Evolutionary conservation across 2,888 invertebrate species (phyloP).

Genomic region (Macroteleia sp.): DNA sequence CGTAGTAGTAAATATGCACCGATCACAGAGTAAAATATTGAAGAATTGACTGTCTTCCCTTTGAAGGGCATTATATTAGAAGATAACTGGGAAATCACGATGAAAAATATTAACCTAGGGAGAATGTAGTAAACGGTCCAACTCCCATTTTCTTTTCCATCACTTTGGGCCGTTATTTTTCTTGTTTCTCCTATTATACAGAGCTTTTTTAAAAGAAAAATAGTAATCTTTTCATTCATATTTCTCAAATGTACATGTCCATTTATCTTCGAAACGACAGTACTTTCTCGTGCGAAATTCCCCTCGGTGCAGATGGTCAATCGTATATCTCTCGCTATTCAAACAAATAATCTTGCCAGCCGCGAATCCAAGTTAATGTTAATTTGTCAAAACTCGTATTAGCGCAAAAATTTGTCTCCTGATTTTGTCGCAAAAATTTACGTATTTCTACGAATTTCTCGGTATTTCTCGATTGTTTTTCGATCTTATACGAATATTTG

Average conservation of each 20-base stretch:
- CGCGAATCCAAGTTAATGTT: neutral
- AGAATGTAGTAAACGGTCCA: slow-evolving; percentile 26
- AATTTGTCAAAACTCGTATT: neutral
- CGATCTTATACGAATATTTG: too few relatives aligned
- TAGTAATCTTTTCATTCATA: slow-evolving; percentile 54
- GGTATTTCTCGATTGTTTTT: too few relatives aligned
- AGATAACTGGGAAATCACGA: slow-evolving; percentile 15
- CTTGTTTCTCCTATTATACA: slow-evolving; percentile 31
- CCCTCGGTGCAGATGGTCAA: slow-evolving; percentile 24
- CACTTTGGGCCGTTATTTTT: slow-evolving; percentile 33
- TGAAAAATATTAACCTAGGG: slow-evolving; percentile 43
- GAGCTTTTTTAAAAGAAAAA: slow-evolving; percentile 46
- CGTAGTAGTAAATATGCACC: too few relatives aligned
- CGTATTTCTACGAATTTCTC: too few relatives aligned
- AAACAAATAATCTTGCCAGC: slow-evolving; percentile 29
- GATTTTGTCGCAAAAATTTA: too few relatives aligned
- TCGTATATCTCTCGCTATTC: slow-evolving; percentile 15
- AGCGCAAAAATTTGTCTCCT: too few relatives aligned
- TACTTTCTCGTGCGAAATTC: slow-evolving; percentile 9
- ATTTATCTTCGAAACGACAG: slow-evolving; percentile 41
- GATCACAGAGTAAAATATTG: slow-evolving; percentile 16
- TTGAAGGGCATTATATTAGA: neutral
- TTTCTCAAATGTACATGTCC: slow-evolving; percentile 21
- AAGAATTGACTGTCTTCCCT: slow-evolving; percentile 2
- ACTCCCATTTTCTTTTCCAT: slow-evolving; percentile 47